Percentiles rank a stretch among this genome's conserved stretches.
phyloP scores from a whole-genome alignment of 2,113 vertebrate genomes.

The Python bivittatus region DNA sequence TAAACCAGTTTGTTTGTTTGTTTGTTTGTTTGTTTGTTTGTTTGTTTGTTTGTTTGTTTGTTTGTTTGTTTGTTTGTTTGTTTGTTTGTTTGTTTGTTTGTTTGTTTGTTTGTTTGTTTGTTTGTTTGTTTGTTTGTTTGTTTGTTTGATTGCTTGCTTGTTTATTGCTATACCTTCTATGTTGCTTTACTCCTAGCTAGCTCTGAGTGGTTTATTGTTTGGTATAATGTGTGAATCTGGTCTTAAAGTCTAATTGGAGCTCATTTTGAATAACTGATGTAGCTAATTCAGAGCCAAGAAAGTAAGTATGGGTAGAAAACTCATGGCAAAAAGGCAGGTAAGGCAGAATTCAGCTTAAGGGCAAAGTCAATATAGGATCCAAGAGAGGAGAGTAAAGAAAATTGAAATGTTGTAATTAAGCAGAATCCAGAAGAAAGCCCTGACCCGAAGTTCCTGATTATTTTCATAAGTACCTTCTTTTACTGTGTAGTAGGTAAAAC shows the following conservation, averaged over 20 bases:
- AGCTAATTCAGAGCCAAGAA: neutral
- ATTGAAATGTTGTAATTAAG: neutral
- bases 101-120: too few species aligned
- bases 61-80: too few species aligned
- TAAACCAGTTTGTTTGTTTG: too few species aligned
- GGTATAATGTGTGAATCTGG: neutral
- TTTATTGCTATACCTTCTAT: too few species aligned
- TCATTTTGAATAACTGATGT: neutral
- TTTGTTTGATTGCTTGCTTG: too few species aligned
- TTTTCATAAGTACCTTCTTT: neutral
- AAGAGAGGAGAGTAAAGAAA: neutral
- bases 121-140: too few species aligned
- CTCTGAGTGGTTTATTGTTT: too few species aligned
- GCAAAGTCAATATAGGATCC: neutral
- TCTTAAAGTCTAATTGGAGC: neutral
- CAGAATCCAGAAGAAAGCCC: neutral
- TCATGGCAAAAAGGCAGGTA: neutral
- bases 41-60: too few species aligned
- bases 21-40: too few species aligned
- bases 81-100: too few species aligned
- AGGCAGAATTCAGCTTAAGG: neutral
- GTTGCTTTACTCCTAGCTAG: too few species aligned
- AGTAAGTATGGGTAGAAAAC: neutral
- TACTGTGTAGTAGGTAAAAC: neutral
- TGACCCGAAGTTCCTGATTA: neutral